Evolutionary conservation across 2,113 vertebrate species (phyloP).

Genomic region (Vicugna pacos): DNA sequence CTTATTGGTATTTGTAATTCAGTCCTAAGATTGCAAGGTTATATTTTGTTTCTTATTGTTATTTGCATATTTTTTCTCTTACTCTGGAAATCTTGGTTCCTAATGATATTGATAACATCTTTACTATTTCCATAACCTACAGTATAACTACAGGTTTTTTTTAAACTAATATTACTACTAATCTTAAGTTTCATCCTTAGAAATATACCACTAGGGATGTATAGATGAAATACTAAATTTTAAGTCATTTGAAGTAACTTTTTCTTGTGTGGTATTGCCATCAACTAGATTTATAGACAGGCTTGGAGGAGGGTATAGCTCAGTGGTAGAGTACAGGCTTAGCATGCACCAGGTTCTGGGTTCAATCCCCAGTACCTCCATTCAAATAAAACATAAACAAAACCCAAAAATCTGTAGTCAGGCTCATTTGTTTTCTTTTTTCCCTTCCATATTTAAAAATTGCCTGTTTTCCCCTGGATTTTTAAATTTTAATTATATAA

Average conservation of each 20-base stretch:
- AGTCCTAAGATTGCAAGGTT: not conserved
- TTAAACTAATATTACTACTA: not conserved
- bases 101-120: not conserved
- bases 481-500: not conserved
- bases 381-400: too few species aligned
- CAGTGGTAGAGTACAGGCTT: too few species aligned
- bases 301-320: too few species aligned
- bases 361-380: too few species aligned
- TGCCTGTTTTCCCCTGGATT: not conserved
- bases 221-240: not conserved
- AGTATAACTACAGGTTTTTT: not conserved
- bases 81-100: not conserved
- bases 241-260: not conserved
- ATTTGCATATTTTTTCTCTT: slow-evolving; percentile 14
- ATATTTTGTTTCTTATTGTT: not conserved
- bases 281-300: not conserved
- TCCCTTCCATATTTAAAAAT: not conserved
- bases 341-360: too few species aligned
- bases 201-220: not conserved
- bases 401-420: not conserved
- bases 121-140: not conserved
- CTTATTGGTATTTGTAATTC: not conserved
- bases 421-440: not conserved
- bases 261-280: not conserved
- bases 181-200: not conserved